These are phyloP conservation scores for Drosophila watanabei DNA, from an alignment of 1,140 invertebrate species.

Conservation along the genomic window DNA sequence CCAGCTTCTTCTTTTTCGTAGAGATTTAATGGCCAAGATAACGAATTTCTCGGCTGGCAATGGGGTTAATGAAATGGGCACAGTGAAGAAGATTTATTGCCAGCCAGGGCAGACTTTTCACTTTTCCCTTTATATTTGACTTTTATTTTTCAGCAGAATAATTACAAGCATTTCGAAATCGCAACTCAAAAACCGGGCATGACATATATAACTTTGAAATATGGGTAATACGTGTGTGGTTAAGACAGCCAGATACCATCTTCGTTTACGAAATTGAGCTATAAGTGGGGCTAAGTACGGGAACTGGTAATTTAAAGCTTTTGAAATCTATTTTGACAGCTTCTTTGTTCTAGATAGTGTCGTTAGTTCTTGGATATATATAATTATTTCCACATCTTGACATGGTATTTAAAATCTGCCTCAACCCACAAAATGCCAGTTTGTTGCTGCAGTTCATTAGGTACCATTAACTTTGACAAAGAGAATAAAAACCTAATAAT, in stretches of 20 bases:
- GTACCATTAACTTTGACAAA: constrained; percentile 34
- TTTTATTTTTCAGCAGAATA: constrained; percentile 21
- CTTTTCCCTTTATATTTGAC: constrained; percentile 49
- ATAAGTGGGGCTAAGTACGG: neutral
- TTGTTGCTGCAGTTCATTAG: constrained; percentile 2
- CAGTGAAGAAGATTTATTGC: constrained; percentile 74
- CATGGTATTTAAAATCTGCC: neutral
- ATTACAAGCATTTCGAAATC: constrained; percentile 52
- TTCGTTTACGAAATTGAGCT: neutral
- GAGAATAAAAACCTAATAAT: constrained; percentile 2
- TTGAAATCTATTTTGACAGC: constrained; percentile 5
- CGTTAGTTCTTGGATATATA: neutral
- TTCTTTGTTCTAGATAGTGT: neutral
- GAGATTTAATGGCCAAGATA: constrained; percentile 61
- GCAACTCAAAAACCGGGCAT: constrained; percentile 21
- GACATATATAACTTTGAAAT: constrained; percentile 14
- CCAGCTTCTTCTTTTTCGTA: constrained; percentile 22
- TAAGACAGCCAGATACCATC: neutral
- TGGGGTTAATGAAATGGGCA: constrained; percentile 72
- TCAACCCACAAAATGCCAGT: constrained; percentile 13
- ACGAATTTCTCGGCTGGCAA: constrained; percentile 45
- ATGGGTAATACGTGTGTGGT: constrained; percentile 16
- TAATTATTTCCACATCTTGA: constrained; percentile 13
- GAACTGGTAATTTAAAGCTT: neutral
- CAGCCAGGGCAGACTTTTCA: constrained; percentile 62